Conservation (phyloP, 37 sponge, comb jelly and placozoan genomes). For the Agelas oroides region DNA sequence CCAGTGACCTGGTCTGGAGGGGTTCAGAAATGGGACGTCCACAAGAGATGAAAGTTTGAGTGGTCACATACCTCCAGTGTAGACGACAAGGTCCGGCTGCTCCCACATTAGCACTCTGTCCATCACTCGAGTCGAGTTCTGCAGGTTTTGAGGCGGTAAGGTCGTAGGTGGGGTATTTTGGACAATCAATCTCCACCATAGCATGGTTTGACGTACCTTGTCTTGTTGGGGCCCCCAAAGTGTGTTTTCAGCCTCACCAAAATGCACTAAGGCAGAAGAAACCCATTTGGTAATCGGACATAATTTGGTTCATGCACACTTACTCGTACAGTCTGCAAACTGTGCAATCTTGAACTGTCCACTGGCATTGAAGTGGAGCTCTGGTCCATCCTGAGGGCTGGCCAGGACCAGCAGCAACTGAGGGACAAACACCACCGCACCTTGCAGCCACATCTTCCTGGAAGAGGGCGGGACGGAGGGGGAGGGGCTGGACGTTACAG, state of each 20-base stretch:
- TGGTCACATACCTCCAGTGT: conserved; percentile 34
- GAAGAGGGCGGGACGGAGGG: too few species aligned
- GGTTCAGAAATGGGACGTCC: neutral
- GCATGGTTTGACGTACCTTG: neutral
- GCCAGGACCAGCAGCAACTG: too few species aligned
- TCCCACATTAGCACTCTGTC: conserved; percentile 46
- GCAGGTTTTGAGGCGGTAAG: too few species aligned
- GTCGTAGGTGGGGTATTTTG: too few species aligned
- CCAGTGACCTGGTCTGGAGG: conserved; percentile 63
- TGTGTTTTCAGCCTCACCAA: conserved; percentile 65
- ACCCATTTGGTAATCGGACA: neutral
- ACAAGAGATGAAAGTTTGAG: too few species aligned
- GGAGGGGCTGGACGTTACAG: too few species aligned
- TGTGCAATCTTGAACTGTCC: conserved; percentile 48
- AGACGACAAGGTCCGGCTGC: conserved; percentile 61
- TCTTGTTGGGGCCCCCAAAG: conserved; percentile 69
- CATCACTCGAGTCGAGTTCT: conserved; percentile 71
- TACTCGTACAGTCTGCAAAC: conserved; percentile 40
- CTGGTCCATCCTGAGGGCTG: too few species aligned
- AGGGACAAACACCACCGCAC: too few species aligned
- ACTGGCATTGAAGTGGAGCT: conserved; percentile 9
- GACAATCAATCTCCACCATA: too few species aligned
- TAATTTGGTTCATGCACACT: neutral
- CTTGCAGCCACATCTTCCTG: too few species aligned
- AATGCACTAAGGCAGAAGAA: conserved; percentile 36